These are phyloP conservation scores for Heliocidaris erythrogramma DNA, from an alignment of 35 echinoderm and acorn worm genomes.

Conservation along the genomic window DNA sequence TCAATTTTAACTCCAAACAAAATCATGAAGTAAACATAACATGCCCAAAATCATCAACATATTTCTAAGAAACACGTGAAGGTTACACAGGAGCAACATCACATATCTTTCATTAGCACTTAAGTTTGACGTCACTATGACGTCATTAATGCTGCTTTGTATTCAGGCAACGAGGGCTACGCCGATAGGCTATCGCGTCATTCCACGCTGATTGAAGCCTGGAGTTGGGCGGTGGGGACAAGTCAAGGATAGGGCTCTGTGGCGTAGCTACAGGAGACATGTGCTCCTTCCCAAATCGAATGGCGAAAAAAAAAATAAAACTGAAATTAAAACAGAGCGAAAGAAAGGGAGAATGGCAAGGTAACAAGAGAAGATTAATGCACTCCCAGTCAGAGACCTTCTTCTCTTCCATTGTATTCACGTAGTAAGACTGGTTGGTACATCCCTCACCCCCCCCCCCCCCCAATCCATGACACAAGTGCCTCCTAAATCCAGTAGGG, in stretches of 20 bases:
- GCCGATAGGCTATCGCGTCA: neutral
- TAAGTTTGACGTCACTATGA: neutral
- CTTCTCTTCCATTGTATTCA: too few species aligned
- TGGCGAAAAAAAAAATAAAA: neutral
- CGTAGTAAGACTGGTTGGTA: too few species aligned
- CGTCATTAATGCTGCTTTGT: neutral
- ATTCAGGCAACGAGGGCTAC: neutral
- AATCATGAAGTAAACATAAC: too few species aligned
- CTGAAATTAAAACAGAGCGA: too few species aligned
- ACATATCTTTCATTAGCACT: neutral
- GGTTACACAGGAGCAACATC: neutral
- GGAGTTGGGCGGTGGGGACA: neutral
- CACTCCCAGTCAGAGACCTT: too few species aligned
- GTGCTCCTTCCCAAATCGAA: neutral
- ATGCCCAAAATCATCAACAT: neutral
- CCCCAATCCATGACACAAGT: too few species aligned
- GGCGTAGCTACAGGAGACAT: neutral
- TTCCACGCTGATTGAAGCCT: neutral
- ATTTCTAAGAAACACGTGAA: neutral
- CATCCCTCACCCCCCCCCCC: too few species aligned
- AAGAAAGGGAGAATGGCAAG: too few species aligned
- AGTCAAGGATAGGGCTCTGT: neutral
- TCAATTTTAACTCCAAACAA: too few species aligned
- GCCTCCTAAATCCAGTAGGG: too few species aligned
- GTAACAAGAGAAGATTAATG: too few species aligned